Evolutionary conservation across 2,888 invertebrate genomes (phyloP), one percentile per base, ranked within the genome.

Genomic region (Lottia gigantea): DNA sequence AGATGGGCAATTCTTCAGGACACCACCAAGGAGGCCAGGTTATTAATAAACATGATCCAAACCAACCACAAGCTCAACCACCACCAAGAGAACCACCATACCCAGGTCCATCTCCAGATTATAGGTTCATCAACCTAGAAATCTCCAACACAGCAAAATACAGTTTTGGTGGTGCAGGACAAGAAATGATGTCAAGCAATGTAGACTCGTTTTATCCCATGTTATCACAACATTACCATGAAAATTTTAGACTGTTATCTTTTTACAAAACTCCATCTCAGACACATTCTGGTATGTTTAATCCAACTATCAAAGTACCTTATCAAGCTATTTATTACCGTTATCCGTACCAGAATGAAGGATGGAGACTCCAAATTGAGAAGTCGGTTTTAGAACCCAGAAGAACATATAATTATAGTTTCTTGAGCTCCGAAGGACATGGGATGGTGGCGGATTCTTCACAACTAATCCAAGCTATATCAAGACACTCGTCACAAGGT

Each of bases 341-440:
- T 23, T 71, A 78, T 40, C 78, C 79, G 7, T 70, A 75, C 31
- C 64, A 23, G 11, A 68, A 71, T 12, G 79, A 82, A 63, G 71
- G 73, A 45, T 86, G 80, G 80, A 74, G 78, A 62, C 68, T 87
- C 31, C 74, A 76, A 8, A 78, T 86, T 31, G 83, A 82, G 61
- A 87, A 86, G 70, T 82, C 84, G 0, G 65, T 73, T 69, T 73
- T 76, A 71, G 72, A 49, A 72, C 46, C 68, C 45, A 72, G 64
- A 62, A 62, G 62, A 62, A 73, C 70, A 70, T 63, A 63, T 62
- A 74, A 64, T 46, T 40, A 40, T 40, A 74, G 67, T 14, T 67
- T 74, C 70, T 71, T 66, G 16, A 62, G 55, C 8, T 67, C 64
- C 16, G 71, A 46, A 55, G 31, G 8, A 46, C 40, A 40, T 40